Percentiles rank a stretch among this genome's conserved stretches.
Conservation (phyloP, 2,113 vertebrate species). For the Labeo catla region DNA sequence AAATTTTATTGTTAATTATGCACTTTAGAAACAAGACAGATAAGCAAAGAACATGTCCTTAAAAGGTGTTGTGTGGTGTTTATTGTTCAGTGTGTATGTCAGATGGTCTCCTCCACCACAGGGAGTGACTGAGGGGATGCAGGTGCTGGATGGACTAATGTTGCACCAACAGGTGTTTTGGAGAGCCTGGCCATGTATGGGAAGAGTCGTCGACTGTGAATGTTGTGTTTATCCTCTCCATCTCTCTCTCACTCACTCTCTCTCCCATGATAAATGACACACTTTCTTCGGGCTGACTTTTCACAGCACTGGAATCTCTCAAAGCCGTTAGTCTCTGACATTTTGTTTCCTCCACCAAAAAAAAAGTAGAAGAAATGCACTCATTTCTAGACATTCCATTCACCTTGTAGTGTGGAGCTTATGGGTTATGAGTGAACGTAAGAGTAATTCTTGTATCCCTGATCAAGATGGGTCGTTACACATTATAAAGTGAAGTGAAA, state of each 20-base stretch:
- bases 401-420: neutral
- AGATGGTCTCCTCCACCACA: constrained; percentile 29
- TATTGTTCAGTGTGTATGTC: constrained; percentile 24
- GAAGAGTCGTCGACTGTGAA: constrained; percentile 48
- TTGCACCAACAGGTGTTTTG: constrained; percentile 48
- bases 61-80: constrained; percentile 33
- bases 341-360: constrained; percentile 68
- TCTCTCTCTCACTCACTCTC: neutral
- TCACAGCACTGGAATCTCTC: constrained; percentile 68
- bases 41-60: constrained; percentile 29
- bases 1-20: constrained; percentile 2
- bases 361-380: constrained; percentile 28
- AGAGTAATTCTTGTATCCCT: neutral
- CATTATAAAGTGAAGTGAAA: neutral
- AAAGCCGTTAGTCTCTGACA: constrained; percentile 64
- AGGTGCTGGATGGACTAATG: constrained; percentile 50
- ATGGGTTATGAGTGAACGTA: neutral
- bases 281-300: constrained; percentile 68
- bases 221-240: constrained; percentile 40
- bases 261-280: constrained; percentile 72
- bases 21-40: constrained; percentile 7
- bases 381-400: constrained; percentile 29
- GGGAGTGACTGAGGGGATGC: constrained; percentile 50
- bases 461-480: neutral
- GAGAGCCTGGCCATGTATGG: constrained; percentile 51